Evolutionary conservation across 2,797 vertebrate species (phyloP).

Genomic region (Diplodus sargus): DNA sequence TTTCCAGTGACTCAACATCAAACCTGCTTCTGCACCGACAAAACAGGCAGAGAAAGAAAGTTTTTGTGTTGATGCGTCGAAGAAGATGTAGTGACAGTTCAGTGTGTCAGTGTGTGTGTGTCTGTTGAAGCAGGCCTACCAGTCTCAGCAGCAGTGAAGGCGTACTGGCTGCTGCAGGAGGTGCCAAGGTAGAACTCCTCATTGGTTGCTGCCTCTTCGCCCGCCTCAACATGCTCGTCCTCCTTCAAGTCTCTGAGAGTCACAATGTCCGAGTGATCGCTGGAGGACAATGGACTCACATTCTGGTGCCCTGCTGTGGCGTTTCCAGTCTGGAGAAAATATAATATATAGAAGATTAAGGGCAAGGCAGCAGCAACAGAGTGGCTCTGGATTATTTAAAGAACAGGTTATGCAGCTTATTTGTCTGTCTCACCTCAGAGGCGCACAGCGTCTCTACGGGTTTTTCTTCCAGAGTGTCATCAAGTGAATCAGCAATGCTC

Average conservation of each 20-base stretch:
- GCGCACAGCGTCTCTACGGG: constrained; percentile 65
- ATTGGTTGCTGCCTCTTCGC: constrained; percentile 62
- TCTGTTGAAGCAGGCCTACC: constrained; percentile 64
- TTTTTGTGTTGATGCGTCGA: constrained; percentile 18
- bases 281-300: constrained; percentile 85
- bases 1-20: constrained; percentile 88
- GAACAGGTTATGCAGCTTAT: background rate
- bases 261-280: constrained; percentile 96
- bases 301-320: constrained; percentile 78
- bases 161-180: constrained; percentile 95
- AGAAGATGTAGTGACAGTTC: background rate
- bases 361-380: background rate
- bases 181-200: constrained; percentile 91
- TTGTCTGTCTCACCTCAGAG: constrained; percentile 82
- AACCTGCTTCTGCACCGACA: constrained; percentile 80
- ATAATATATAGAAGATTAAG: background rate
- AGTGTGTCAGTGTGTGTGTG: background rate
- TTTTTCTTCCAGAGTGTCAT: constrained; percentile 72
- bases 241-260: constrained; percentile 90
- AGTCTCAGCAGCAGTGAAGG: constrained; percentile 90
- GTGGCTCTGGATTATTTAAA: background rate
- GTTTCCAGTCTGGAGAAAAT: constrained; percentile 72
- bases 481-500: constrained; percentile 57
- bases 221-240: constrained; percentile 77
- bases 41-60: constrained; percentile 47